A percentile compares a stretch with the other conserved stretches of the same genome.
phyloP scores from a whole-genome alignment of 2,113 vertebrate genomes.

The human (Homo sapiens) region DNA sequence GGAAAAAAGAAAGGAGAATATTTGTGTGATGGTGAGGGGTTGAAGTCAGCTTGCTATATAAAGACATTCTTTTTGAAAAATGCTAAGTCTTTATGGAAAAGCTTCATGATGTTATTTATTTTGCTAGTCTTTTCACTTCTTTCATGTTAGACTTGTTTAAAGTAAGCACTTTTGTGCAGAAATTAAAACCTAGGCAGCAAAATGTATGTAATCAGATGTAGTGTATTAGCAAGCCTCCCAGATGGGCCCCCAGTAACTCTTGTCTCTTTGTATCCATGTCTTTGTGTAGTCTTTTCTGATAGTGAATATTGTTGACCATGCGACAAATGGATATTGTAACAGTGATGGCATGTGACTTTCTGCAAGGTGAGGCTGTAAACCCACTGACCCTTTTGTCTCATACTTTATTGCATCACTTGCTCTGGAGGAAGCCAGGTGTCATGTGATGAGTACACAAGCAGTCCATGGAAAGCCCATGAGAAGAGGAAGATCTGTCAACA shows the following conservation, averaged over 20 bases:
- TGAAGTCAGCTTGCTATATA: neutral
- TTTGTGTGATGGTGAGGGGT: neutral
- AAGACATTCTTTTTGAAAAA: neutral
- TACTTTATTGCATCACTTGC: neutral
- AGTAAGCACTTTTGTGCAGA: neutral
- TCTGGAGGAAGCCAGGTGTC: neutral
- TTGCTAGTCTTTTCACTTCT: neutral
- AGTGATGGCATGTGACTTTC: neutral
- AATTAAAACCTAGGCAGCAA: neutral
- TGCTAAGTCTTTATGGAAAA: neutral
- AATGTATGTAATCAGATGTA: neutral
- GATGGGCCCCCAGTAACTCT: neutral
- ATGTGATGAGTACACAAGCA: neutral
- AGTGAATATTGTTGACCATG: neutral
- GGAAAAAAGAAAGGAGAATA: neutral
- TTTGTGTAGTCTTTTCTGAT: neutral
- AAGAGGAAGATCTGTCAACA: neutral
- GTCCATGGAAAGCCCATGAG: neutral
- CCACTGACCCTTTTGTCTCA: neutral
- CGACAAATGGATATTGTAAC: neutral
- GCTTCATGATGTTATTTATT: neutral
- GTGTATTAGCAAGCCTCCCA: neutral
- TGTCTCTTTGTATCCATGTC: neutral
- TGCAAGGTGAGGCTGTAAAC: neutral
- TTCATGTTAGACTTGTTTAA: neutral